These are phyloP conservation scores for Brachionus rotundiformis DNA, from an alignment of 1,140 invertebrate genomes.

Conservation along the genomic window DNA sequence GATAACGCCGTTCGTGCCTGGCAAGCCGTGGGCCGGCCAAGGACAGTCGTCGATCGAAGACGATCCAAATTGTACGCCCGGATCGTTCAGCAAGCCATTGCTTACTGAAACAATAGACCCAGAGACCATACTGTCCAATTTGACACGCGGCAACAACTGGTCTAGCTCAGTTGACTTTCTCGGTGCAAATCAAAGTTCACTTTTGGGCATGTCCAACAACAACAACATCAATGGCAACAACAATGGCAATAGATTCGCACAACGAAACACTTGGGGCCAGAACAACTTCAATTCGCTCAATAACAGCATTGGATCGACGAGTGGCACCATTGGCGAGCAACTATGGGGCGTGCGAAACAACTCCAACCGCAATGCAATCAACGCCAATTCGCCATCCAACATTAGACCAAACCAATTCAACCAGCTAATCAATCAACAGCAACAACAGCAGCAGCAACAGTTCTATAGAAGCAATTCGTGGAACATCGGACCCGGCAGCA, in stretches of 20 bases:
- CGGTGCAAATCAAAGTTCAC: not conserved
- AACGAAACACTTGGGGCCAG: not conserved
- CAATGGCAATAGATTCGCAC: too few species aligned
- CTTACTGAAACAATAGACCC: constrained; percentile 44
- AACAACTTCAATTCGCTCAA: too few species aligned
- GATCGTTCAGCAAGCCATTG: constrained; percentile 35
- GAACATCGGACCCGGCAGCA: not conserved
- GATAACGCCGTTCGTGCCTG: constrained; percentile 48
- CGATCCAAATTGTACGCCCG: constrained; percentile 48
- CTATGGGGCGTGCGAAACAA: constrained; percentile 19
- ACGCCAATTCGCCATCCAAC: not conserved
- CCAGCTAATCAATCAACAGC: not conserved
- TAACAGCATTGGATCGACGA: not conserved
- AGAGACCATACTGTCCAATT: constrained; percentile 29
- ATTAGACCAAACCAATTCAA: not conserved
- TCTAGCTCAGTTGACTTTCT: not conserved
- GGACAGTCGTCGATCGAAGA: constrained; percentile 12
- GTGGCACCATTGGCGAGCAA: constrained; percentile 31
- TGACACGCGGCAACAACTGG: constrained; percentile 9
- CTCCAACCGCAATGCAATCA: not conserved
- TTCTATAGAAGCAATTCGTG: constrained; percentile 16
- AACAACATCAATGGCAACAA: too few species aligned
- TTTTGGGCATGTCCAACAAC: not conserved
- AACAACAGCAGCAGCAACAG: constrained; percentile 14
- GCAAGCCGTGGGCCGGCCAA: constrained; percentile 32